Percentiles rank a stretch among this genome's conserved stretches.
Evolutionary conservation across 2,888 invertebrate species (phyloP).

Genomic region (Xestia sexstrigata): DNA sequence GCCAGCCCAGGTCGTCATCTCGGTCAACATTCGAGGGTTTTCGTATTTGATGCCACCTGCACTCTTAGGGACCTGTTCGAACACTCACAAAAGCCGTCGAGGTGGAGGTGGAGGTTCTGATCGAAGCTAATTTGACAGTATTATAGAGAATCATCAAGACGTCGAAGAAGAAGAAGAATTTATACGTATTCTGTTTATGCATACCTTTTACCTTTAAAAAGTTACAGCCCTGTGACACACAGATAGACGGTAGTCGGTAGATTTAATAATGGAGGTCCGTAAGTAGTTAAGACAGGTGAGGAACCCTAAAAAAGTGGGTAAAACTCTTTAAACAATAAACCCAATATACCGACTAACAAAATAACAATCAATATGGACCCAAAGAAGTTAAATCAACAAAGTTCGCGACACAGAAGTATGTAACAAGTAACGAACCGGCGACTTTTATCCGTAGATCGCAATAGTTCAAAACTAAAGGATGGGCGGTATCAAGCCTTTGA

Average conservation of each 20-base stretch:
- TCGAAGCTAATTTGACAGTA: no score
- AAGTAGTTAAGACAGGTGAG: background rate
- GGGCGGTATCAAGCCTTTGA: constrained; percentile 52
- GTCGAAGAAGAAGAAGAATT: no score
- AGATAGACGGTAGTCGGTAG: no score
- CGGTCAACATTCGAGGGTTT: background rate
- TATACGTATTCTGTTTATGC: no score
- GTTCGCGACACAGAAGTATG: constrained; percentile 41
- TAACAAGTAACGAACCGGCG: constrained; percentile 34
- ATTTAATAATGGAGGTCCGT: background rate
- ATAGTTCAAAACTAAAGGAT: constrained; percentile 55
- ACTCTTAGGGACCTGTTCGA: background rate
- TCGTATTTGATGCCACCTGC: background rate
- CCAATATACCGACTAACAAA: background rate
- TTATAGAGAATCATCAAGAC: no score
- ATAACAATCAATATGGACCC: constrained; percentile 11
- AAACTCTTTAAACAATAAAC: constrained; percentile 1
- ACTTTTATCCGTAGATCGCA: constrained; percentile 44
- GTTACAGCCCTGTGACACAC: no score
- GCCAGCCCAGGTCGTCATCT: background rate
- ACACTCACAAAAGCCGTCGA: background rate
- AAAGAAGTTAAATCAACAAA: constrained; percentile 45
- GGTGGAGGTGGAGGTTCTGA: no score
- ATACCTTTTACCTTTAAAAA: no score
- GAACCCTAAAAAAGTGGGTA: background rate